phyloP scores from a whole-genome alignment of 2,113 vertebrate genomes.

The Zapornia atra region DNA sequence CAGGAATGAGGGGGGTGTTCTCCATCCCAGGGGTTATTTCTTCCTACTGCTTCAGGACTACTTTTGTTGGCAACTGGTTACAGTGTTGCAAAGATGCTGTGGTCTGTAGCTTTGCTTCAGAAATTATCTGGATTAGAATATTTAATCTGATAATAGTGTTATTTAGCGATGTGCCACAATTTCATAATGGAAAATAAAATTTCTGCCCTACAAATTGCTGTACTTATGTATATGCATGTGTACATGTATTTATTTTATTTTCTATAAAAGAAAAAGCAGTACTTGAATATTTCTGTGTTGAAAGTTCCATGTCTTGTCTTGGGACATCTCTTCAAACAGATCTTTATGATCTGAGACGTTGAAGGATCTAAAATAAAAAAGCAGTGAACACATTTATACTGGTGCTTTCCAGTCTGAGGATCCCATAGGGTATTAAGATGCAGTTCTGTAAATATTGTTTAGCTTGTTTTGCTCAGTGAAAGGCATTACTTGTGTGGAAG shows the following conservation, averaged over 20 bases:
- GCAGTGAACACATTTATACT: not conserved
- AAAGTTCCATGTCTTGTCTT: not conserved
- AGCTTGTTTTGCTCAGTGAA: not conserved
- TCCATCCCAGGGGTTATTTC: not conserved
- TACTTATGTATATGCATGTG: not conserved
- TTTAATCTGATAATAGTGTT: not conserved
- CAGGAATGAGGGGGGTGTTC: not conserved
- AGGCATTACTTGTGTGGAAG: not conserved
- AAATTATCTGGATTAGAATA: not conserved
- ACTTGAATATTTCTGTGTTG: not conserved
- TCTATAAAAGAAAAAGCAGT: not conserved
- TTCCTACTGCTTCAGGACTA: not conserved
- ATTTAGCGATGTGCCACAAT: not conserved
- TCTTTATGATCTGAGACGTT: not conserved
- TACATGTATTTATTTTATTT: not conserved
- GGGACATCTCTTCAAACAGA: not conserved
- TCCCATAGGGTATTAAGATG: not conserved
- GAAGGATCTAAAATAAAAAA: not conserved
- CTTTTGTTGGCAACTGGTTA: not conserved
- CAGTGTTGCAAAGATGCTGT: not conserved
- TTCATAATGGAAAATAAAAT: not conserved
- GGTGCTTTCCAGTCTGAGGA: not conserved
- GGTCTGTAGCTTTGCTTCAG: not conserved
- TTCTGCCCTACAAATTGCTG: not conserved
- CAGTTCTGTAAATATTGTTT: not conserved